phyloP scores from a whole-genome alignment of 2,888 invertebrate genomes.

The Thereva unica region DNA sequence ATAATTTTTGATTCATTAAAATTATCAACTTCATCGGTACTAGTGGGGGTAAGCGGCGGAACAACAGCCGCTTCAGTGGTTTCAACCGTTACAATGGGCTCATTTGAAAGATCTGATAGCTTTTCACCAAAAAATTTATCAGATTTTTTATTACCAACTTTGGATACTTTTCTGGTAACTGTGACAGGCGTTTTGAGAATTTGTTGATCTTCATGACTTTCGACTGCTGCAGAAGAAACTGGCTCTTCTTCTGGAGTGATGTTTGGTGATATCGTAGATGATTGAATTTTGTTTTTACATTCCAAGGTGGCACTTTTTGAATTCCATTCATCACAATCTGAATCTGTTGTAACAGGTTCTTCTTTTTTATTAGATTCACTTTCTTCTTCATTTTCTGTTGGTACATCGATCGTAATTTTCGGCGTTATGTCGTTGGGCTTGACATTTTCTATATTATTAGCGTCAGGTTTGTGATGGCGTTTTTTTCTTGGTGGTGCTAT shows the following conservation, averaged over 20 bases:
- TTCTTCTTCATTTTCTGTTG: too few relatives aligned
- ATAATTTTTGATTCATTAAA: constrained; percentile 2
- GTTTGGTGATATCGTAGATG: too few relatives aligned
- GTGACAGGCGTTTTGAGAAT: constrained; percentile 18
- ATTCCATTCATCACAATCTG: too few relatives aligned
- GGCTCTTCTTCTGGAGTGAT: too few relatives aligned
- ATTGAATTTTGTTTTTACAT: too few relatives aligned
- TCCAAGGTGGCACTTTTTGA: too few relatives aligned
- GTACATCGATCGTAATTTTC: too few relatives aligned
- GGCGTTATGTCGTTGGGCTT: too few relatives aligned
- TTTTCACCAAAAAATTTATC: constrained; percentile 46
- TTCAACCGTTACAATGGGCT: constrained; percentile 26
- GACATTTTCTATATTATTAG: too few relatives aligned
- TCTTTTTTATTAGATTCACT: too few relatives aligned
- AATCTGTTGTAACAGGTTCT: too few relatives aligned
- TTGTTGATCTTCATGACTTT: neutral
- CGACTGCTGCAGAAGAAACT: too few relatives aligned
- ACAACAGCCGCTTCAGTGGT: neutral
- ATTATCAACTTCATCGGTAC: constrained; percentile 2
- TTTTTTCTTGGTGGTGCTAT: constrained; percentile 45
- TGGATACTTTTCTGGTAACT: constrained; percentile 38
- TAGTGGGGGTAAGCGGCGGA: neutral
- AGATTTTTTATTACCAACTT: constrained; percentile 45
- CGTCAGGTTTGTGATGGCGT: constrained; percentile 23
- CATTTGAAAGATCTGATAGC: constrained; percentile 43